Base-by-base conservation (phyloP, 2,797 vertebrate species). In the Podargus strigoides region DNA sequence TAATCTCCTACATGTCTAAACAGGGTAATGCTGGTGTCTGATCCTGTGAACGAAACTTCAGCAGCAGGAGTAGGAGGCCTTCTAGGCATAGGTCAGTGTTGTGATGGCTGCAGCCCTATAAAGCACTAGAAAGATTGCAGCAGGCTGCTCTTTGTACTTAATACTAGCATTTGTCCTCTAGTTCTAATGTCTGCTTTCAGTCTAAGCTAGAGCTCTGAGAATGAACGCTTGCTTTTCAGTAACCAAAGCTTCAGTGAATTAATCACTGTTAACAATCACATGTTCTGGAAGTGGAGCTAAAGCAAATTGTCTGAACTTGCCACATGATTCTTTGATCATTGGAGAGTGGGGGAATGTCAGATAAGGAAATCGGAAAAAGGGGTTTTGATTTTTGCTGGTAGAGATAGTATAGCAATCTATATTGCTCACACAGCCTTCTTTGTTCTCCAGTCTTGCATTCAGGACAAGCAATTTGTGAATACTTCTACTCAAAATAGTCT, bases 211-310 rank as follows among this genome's bases (percentile, higher is more conserved):
- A 85, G 85, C 64, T 87, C 41, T 84, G 63, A 77, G 82, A 70
- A 46, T 76, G 74, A 93, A 22, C 7, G 27, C 72, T 89, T 93
- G 95, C 79, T 92, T 85, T 63, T 91, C 55, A 67, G 93, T 89
- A 92, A 92, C 87, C 58, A 91, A 66, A 93, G 75, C 75, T 85
- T 76, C 81, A 77, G 63, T 89, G 81, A 87, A 85, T 92, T 94
- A 55, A 53, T 85, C 75, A 63, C 89, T 56, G 64, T 86, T 89
- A 92, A 89, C 70, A 79, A 41, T 89, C 88, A 84, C 22, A 8
- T 82, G 72, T 55, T 85, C 72, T 91, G 56, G 74, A 89, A 89
- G 44, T 32, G 21, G 32, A 82, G 62, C 73, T 96, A 17, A 74
- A 93, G 81, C 63, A 87, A 87, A 89, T 24, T 76, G 62, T 67